Conservation (phyloP, 2,888 invertebrate species). For the Chrysolina americana region DNA sequence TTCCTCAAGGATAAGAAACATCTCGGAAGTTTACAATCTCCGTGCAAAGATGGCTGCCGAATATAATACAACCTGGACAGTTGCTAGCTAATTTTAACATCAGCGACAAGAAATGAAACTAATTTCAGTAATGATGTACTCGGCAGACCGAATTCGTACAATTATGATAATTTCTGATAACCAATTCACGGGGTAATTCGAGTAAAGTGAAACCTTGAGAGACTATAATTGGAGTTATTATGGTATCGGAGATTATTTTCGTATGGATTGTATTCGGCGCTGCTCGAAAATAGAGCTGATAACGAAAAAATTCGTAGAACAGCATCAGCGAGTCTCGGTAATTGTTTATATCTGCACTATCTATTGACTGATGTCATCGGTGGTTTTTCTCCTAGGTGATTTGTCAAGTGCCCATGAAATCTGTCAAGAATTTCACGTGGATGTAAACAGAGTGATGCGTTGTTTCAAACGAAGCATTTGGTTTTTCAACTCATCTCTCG, state of each 20-base stretch:
- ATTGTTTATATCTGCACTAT: not conserved
- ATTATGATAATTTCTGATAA: slow-evolving; percentile 23
- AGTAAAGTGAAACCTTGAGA: slow-evolving; percentile 15
- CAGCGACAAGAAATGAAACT: not conserved
- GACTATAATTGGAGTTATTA: slow-evolving; percentile 14
- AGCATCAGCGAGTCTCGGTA: not conserved
- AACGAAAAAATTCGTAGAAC: no score
- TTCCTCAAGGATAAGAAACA: slow-evolving; percentile 45
- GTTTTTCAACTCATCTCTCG: no score
- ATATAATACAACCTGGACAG: slow-evolving; percentile 17
- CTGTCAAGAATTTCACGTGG: no score
- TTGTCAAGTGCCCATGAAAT: not conserved
- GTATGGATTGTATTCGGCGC: not conserved
- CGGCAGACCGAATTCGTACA: slow-evolving; percentile 16
- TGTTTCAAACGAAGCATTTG: no score
- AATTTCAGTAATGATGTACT: slow-evolving; percentile 20
- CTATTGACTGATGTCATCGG: not conserved
- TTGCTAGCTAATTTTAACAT: slow-evolving; percentile 9
- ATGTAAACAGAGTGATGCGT: no score
- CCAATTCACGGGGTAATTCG: slow-evolving; percentile 7
- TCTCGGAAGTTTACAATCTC: slow-evolving; percentile 43
- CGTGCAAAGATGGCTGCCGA: slow-evolving; percentile 41
- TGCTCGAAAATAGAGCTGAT: not conserved
- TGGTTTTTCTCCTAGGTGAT: not conserved
- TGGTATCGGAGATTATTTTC: slow-evolving; percentile 1